Evolutionary conservation across 2,888 invertebrate species (phyloP).

Genomic region (Liodrosophila aerea): DNA sequence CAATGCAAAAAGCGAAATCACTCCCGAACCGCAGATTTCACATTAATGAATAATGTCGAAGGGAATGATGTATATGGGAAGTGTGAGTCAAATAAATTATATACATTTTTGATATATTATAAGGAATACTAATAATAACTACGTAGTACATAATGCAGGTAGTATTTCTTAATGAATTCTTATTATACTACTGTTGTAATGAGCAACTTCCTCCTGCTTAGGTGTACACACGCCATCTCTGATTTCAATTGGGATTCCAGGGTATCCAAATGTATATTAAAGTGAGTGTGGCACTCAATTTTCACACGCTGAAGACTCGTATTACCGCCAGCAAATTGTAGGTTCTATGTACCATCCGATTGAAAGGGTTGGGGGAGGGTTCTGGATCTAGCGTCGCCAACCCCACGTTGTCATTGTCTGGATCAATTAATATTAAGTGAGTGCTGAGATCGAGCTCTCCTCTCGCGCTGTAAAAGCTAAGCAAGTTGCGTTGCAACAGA

Average conservation of each 20-base stretch:
- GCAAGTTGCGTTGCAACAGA: slow-evolving; percentile 46
- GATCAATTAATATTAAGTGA: slow-evolving; percentile 39
- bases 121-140: too few species aligned
- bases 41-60: too few species aligned
- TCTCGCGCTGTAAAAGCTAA: slow-evolving; percentile 19
- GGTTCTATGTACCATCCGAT: slow-evolving; percentile 2
- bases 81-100: slow-evolving; percentile 10
- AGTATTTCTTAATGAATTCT: too few species aligned
- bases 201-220: slow-evolving; percentile 21
- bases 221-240: slow-evolving; percentile 22
- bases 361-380: not conserved
- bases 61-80: too few species aligned
- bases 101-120: too few species aligned
- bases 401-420: slow-evolving; percentile 14
- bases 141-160: too few species aligned
- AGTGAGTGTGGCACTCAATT: slow-evolving; percentile 10
- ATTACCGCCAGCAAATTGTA: slow-evolving; percentile 24
- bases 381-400: slow-evolving; percentile 8
- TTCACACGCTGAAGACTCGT: slow-evolving; percentile 35
- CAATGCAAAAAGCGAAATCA: slow-evolving; percentile 37
- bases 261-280: slow-evolving; percentile 40
- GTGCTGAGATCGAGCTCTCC: slow-evolving; percentile 5
- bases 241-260: too few species aligned
- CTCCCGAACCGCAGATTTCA: not conserved
- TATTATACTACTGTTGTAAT: slow-evolving; percentile 17